Conservation (phyloP, 2,888 invertebrate species). For the Cephus pulcher region DNA sequence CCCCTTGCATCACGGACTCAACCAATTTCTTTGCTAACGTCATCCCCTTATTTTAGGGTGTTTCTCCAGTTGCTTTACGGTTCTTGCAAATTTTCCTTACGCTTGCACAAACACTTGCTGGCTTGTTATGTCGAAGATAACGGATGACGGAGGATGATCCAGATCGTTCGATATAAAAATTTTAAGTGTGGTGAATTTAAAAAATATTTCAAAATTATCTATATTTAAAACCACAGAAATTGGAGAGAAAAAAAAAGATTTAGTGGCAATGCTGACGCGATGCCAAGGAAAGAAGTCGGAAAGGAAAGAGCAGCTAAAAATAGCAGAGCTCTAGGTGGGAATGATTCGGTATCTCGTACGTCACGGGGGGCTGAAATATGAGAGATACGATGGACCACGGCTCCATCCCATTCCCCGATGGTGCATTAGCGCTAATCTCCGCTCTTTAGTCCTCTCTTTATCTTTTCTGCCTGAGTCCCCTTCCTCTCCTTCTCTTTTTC, state of each 20-base stretch:
- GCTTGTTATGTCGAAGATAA: neutral
- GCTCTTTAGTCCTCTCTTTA: slow-evolving; percentile 49
- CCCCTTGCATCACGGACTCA: slow-evolving; percentile 13
- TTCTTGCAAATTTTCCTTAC: no score
- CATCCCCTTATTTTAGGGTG: neutral
- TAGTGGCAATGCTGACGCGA: neutral
- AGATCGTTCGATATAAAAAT: neutral
- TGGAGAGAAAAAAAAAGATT: slow-evolving; percentile 14
- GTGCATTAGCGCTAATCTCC: slow-evolving; percentile 65
- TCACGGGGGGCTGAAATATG: slow-evolving; percentile 66
- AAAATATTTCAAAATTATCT: no score
- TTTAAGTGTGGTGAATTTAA: neutral
- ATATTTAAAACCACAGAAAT: neutral
- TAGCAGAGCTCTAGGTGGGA: slow-evolving; percentile 54
- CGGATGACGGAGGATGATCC: neutral
- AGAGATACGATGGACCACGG: slow-evolving; percentile 64
- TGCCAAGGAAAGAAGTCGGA: slow-evolving; percentile 12
- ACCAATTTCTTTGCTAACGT: neutral
- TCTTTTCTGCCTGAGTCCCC: slow-evolving; percentile 32
- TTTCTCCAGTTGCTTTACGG: neutral
- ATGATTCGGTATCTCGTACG: slow-evolving; percentile 66
- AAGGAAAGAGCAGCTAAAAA: slow-evolving; percentile 49
- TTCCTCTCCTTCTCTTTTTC: slow-evolving; percentile 2
- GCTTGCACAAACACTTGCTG: neutral
- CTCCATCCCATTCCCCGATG: slow-evolving; percentile 55